phyloP scores from a whole-genome alignment of 2,888 invertebrate species.

The Aphelenchoides bicaudatus region DNA sequence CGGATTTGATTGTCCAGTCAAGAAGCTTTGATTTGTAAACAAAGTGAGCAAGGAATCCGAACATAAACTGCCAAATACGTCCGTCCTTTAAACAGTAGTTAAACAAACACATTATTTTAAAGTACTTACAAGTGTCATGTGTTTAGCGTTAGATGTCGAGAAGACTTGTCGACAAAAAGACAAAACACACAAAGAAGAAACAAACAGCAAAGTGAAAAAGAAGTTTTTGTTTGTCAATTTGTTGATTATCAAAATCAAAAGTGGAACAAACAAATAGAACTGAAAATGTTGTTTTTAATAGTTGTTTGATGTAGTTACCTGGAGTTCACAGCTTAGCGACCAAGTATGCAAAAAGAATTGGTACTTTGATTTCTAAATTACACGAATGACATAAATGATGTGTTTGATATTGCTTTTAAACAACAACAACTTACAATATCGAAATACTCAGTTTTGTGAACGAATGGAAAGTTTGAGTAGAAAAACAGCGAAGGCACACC shows the following conservation, averaged over 20 bases:
- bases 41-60: conserved; percentile 6
- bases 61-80: conserved; percentile 14
- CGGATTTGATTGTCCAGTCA: no score
- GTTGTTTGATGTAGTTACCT: no score
- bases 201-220: no score
- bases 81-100: no score
- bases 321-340: neutral
- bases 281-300: no score
- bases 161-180: conserved; percentile 7
- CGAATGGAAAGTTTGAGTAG: conserved; percentile 5
- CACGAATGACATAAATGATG: neutral
- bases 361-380: neutral
- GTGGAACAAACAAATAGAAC: neutral
- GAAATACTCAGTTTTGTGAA: conserved; percentile 8
- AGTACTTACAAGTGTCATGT: no score
- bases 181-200: no score
- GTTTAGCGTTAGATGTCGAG: neutral
- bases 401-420: no score
- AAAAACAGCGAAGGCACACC: neutral
- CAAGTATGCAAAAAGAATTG: conserved; percentile 3
- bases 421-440: neutral
- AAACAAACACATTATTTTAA: no score
- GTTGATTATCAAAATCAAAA: neutral
- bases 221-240: no score
- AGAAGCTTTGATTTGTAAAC: conserved; percentile 5